Percentiles rank a stretch among this genome's conserved stretches.
Evolutionary conservation across 53 echinoderm and acorn worm species (phyloP).

Genomic region (Temnopleurus reevesii): DNA sequence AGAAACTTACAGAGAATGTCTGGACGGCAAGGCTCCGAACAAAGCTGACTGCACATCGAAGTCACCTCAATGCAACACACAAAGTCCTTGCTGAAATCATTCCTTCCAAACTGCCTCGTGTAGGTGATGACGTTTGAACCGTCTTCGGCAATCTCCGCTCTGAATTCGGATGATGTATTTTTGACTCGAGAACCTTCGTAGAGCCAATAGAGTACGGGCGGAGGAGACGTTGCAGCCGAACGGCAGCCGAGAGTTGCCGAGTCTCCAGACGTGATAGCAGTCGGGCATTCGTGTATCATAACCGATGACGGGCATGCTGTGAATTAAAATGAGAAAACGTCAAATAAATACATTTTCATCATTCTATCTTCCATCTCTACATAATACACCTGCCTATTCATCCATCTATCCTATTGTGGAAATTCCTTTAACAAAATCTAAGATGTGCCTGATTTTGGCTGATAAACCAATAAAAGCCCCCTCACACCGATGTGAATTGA

Average conservation of each 20-base stretch:
- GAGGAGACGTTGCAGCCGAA: constrained; percentile 51
- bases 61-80: constrained; percentile 42
- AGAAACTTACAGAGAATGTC: constrained; percentile 43
- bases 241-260: constrained; percentile 55
- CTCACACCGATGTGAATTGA: no score
- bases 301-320: constrained; percentile 43
- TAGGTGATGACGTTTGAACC: constrained; percentile 3
- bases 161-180: constrained; percentile 19
- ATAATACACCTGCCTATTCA: no score
- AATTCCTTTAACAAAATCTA: no score
- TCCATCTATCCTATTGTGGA: no score
- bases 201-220: constrained; percentile 41
- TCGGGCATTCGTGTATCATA: constrained; percentile 39
- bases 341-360: no score
- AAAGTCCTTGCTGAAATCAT: constrained; percentile 35
- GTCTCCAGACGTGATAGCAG: neutral
- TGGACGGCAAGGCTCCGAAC: constrained; percentile 36
- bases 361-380: no score
- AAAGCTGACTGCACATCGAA: constrained; percentile 45
- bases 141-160: constrained; percentile 26
- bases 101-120: neutral
- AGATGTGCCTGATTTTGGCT: no score
- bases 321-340: neutral
- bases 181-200: constrained; percentile 7
- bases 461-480: no score